phyloP scores from a whole-genome alignment of 1,140 invertebrate genomes.

The Caenorhabditis brenneri region DNA sequence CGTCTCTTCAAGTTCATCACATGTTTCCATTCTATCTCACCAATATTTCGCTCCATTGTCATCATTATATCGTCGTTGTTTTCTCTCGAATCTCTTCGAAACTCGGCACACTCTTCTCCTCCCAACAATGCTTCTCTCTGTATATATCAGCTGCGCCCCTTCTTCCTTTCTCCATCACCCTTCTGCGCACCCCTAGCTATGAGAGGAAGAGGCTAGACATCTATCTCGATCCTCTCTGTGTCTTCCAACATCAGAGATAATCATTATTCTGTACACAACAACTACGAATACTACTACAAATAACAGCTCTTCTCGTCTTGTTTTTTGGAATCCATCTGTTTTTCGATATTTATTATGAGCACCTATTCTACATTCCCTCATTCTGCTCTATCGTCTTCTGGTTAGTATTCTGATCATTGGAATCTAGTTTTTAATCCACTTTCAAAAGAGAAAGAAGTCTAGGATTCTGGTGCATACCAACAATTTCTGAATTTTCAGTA shows the following conservation, averaged over 20 bases:
- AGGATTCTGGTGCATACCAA: no score
- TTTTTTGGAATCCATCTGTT: not conserved
- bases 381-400: not conserved
- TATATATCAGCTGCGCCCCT: slow-evolving; percentile 29
- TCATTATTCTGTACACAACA: not conserved
- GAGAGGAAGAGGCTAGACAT: not conserved
- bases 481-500: not conserved
- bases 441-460: not conserved
- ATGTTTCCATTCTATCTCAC: not conserved
- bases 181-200: slow-evolving; percentile 33
- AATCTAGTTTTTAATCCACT: not conserved
- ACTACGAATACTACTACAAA: no score
- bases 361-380: not conserved
- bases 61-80: slow-evolving; percentile 13
- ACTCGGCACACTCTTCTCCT: no score
- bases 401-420: not conserved
- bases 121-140: not conserved
- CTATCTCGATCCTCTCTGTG: not conserved
- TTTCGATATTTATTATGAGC: not conserved
- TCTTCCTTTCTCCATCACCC: no score
- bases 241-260: not conserved
- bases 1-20: slow-evolving; percentile 11
- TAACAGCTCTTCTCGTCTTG: not conserved
- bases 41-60: slow-evolving; percentile 30
- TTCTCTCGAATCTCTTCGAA: slow-evolving; percentile 7